Base-by-base conservation (phyloP, 2,113 vertebrate species). In the Daphoenositta chrysoptera region DNA sequence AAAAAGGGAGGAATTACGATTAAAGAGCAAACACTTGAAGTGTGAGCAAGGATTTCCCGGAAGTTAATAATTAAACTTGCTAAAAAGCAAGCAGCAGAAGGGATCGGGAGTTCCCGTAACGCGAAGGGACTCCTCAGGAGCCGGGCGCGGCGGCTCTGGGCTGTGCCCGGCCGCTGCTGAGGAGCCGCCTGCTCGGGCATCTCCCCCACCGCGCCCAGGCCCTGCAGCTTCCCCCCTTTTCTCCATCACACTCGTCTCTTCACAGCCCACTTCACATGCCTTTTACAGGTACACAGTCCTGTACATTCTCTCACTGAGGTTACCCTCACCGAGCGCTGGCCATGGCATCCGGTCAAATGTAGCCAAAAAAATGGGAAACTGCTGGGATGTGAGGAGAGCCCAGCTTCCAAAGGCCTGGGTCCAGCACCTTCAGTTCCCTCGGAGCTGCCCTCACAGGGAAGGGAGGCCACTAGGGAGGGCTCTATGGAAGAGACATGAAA, bases 51-150 rank as follows among this genome's bases (percentile, higher is more conserved):
- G 44, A 42, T 77, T 84, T 57, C 39, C 65, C 83, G 44, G 39
- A 71, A 85, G 80, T 63, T 33, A 40, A 37, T 54, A 30, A 65
- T 40, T 48, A 45, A 75, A 84, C 18, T 69, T 58, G 16, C 23
- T 76, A 33, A 76, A 53, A 72, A 58, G 21, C 30, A 31, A 82
- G 60, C 35, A 53, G 42, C 14, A 57, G 37, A 80, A 39, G 16
- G 76, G 72, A 17, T 13, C 1, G 0, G 3, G 53, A 63, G n/a
- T 21, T 45, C 33, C 16, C 8, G 0, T 12, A 20, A 27, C 2
- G 6, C 31, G 6, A 3, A 42, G 8, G 13, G 56, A 7, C 19
- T 84, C 8, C 26, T 15, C 58, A 7, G 76, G 45, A 35, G 17
- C 5, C 23, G 6, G 20, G 56, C 69, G 13, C 3, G 15, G 44